These are phyloP conservation scores for Strongylocentrotus purpuratus DNA, from an alignment of 35 echinoderm and acorn worm species.

Conservation along the genomic window DNA sequence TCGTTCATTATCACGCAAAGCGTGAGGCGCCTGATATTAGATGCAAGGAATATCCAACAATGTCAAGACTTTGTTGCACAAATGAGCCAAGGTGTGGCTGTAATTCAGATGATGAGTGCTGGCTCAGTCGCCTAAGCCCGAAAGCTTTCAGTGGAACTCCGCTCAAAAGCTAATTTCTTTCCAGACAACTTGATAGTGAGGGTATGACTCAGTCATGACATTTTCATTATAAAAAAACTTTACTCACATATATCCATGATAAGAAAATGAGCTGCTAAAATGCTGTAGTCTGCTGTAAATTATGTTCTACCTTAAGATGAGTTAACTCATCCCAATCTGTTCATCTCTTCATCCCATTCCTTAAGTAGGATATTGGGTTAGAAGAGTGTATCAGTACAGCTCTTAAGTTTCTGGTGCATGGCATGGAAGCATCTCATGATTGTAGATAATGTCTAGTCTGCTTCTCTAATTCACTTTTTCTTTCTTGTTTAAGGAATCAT, in stretches of 20 bases:
- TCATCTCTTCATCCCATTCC: not conserved
- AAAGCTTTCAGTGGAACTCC: not conserved
- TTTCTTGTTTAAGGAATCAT: not conserved
- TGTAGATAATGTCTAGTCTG: not conserved
- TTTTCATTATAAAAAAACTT: not conserved
- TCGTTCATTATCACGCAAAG: slow-evolving; percentile 10
- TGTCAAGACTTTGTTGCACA: not conserved
- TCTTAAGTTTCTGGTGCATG: not conserved
- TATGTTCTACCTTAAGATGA: not conserved
- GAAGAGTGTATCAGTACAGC: not conserved
- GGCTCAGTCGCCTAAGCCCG: not conserved
- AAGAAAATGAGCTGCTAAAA: not conserved
- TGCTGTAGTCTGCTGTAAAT: not conserved
- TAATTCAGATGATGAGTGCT: not conserved
- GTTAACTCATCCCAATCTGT: not conserved
- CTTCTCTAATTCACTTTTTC: not conserved
- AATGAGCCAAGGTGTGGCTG: slow-evolving; percentile 28
- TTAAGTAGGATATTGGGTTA: slow-evolving; percentile 18
- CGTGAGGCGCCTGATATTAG: not conserved
- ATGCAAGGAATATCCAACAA: not conserved
- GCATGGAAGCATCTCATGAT: not conserved
- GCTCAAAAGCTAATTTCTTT: not conserved
- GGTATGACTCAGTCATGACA: not conserved
- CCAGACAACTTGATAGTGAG: not conserved
- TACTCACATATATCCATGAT: not conserved